phyloP scores from a whole-genome alignment of 2,888 invertebrate species.

The Norana najaformis region DNA sequence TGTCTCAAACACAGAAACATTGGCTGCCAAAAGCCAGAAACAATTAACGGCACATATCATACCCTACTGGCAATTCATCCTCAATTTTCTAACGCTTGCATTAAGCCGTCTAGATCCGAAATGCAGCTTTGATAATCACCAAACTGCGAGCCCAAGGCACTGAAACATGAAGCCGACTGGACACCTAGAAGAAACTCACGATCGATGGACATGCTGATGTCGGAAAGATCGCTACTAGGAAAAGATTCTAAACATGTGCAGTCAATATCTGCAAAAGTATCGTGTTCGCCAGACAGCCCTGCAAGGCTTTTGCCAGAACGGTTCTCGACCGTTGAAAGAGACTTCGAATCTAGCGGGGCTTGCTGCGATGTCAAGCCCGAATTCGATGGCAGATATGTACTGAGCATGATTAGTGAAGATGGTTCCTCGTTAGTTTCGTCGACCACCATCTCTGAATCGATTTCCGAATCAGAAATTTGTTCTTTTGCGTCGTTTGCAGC shows the following conservation, averaged over 20 bases:
- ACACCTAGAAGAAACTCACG: not conserved
- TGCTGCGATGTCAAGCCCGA: constrained; percentile 61
- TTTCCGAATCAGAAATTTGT: not conserved
- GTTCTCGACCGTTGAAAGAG: not conserved
- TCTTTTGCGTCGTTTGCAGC: not conserved
- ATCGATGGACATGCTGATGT: not conserved
- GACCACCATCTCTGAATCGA: not conserved
- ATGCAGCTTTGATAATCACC: not conserved
- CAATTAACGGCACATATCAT: not conserved
- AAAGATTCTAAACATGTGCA: not conserved
- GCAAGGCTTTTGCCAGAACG: not conserved
- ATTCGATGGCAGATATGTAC: constrained; percentile 51
- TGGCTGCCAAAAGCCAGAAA: not conserved
- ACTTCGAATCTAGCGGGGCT: constrained; percentile 59
- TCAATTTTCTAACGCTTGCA: constrained; percentile 2
- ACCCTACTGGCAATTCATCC: not conserved
- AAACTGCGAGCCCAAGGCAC: not conserved
- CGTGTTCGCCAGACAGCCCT: not conserved
- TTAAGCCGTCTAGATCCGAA: not conserved
- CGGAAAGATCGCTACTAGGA: not conserved
- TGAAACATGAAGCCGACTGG: not conserved
- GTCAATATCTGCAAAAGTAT: not conserved
- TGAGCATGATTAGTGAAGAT: not conserved
- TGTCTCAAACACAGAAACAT: not conserved
- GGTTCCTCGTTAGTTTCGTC: not conserved